phyloP scores from a whole-genome alignment of 1,140 invertebrate species.

The Drosophila micromelanica region DNA sequence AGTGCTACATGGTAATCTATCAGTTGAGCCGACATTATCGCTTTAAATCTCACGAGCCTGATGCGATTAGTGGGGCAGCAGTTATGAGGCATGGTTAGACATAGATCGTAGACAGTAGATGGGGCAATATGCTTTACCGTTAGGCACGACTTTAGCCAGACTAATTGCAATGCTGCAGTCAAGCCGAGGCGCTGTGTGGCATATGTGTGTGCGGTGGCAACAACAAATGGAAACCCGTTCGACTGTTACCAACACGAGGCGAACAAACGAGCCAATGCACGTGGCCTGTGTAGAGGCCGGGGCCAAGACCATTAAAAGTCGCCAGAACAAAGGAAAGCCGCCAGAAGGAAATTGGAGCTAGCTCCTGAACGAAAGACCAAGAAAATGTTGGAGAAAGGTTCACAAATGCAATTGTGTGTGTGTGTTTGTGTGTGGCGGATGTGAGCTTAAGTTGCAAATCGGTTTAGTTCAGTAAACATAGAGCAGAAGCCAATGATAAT shows the following conservation, averaged over 20 bases:
- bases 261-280: conserved; percentile 54
- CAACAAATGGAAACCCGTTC: conserved; percentile 62
- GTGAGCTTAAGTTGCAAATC: conserved; percentile 28
- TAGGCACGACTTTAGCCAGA: conserved; percentile 80
- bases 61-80: conserved; percentile 61
- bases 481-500: conserved; percentile 40
- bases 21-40: conserved; percentile 74
- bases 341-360: conserved; percentile 53
- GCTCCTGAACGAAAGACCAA: conserved; percentile 17
- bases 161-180: conserved; percentile 63
- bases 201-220: conserved; percentile 25
- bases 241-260: background rate
- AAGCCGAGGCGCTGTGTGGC: conserved; percentile 41
- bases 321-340: conserved; percentile 53
- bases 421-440: background rate
- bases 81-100: conserved; percentile 44
- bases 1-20: conserved; percentile 63
- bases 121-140: conserved; percentile 60
- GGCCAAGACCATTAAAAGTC: conserved; percentile 42
- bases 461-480: conserved; percentile 23
- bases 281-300: conserved; percentile 32
- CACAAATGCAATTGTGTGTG: conserved; percentile 23
- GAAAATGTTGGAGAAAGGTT: conserved; percentile 21
- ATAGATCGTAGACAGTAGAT: conserved; percentile 15
- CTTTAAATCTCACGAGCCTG: conserved; percentile 68